Conservation (phyloP, 2,797 vertebrate genomes). For the Pelodytes ibericus region DNA sequence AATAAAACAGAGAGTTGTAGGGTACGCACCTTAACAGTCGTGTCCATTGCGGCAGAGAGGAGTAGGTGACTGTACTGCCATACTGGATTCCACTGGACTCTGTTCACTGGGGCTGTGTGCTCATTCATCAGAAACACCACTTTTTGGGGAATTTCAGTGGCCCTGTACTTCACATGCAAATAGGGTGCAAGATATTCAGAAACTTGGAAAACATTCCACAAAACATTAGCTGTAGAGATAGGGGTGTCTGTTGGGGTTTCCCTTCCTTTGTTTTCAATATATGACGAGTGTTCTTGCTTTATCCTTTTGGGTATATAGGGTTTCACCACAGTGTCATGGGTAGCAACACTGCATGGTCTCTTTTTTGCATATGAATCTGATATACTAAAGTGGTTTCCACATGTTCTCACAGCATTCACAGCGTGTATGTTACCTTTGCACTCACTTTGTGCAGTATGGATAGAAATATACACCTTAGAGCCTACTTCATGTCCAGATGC, state of each 20-base stretch:
- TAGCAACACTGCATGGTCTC: constrained; percentile 60
- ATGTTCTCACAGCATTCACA: constrained; percentile 32
- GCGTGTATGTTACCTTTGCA: constrained; percentile 36
- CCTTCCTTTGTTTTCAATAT: neutral
- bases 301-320: constrained; percentile 89
- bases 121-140: constrained; percentile 77
- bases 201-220: constrained; percentile 65
- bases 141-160: constrained; percentile 76
- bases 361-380: constrained; percentile 61
- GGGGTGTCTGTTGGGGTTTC: constrained; percentile 6
- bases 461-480: neutral
- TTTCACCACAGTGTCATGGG: constrained; percentile 66
- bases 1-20: neutral
- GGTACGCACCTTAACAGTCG: constrained; percentile 85
- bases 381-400: constrained; percentile 4
- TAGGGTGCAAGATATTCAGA: constrained; percentile 80
- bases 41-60: constrained; percentile 94
- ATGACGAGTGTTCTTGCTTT: constrained; percentile 64
- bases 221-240: constrained; percentile 15
- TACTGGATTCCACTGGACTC: constrained; percentile 87
- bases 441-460: neutral
- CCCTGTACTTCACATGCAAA: constrained; percentile 69
- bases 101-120: constrained; percentile 86
- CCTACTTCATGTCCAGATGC: no score
- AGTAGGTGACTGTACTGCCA: constrained; percentile 84